These are phyloP conservation scores for Cyphomyrus discorhynchus DNA, from an alignment of 2,113 vertebrate genomes.

Conservation along the genomic window DNA sequence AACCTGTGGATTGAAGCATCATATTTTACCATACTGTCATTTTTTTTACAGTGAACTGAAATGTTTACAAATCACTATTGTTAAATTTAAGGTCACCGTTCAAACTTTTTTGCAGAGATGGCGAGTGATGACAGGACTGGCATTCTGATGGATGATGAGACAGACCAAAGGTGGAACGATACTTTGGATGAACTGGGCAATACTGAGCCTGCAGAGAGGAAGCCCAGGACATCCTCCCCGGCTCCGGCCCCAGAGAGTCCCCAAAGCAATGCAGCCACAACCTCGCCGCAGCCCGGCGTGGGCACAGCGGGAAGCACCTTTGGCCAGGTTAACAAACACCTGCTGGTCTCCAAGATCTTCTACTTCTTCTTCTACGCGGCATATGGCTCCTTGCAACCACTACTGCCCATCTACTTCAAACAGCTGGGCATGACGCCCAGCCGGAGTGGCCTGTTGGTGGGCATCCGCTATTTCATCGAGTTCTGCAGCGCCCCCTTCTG, in stretches of 20 bases:
- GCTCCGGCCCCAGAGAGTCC: conserved; percentile 7
- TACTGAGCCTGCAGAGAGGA: conserved; percentile 56
- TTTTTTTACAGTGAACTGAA: neutral
- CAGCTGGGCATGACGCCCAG: conserved; percentile 89
- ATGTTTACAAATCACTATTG: neutral
- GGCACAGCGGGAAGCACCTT: conserved; percentile 79
- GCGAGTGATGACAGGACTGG: conserved; percentile 83
- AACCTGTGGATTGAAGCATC: neutral
- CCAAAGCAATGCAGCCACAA: conserved; percentile 26
- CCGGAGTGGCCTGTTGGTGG: conserved; percentile 86
- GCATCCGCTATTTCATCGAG: conserved; percentile 96
- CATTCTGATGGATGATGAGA: conserved; percentile 90
- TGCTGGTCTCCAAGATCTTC: conserved; percentile 91
- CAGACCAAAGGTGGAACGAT: conserved; percentile 85
- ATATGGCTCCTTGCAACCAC: conserved; percentile 89
- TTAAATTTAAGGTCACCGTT: neutral
- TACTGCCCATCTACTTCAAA: conserved; percentile 89
- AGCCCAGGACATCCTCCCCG: conserved; percentile 23
- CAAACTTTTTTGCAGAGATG: conserved; percentile 60
- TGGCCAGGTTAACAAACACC: conserved; percentile 76
- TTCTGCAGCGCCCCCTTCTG: conserved; percentile 98
- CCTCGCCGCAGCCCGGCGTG: conserved; percentile 52
- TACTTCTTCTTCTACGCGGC: conserved; percentile 98
- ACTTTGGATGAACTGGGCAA: conserved; percentile 77
- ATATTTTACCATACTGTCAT: neutral